A percentile compares a stretch with the other conserved stretches of the same genome.
phyloP scores from a whole-genome alignment of 2,888 invertebrate genomes.

The Chromoteleia sp. region DNA sequence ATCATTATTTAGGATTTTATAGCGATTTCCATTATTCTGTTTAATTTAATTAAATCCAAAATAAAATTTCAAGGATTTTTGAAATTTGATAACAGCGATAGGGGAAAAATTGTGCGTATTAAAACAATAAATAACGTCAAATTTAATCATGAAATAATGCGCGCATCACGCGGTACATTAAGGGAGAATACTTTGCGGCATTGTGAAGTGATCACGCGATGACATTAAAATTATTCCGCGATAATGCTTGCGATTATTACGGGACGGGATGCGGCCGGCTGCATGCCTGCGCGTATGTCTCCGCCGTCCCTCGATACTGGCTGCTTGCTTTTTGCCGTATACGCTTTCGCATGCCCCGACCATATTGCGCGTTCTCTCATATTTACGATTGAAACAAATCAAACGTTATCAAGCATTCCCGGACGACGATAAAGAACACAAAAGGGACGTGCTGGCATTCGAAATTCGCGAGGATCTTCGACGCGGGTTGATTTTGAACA shows the following conservation, averaged over 20 bases:
- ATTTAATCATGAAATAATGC: slow-evolving; percentile 56
- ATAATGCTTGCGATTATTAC: slow-evolving; percentile 70
- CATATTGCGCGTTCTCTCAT: slow-evolving; percentile 77
- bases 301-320: slow-evolving; percentile 41
- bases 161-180: slow-evolving; percentile 39
- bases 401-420: slow-evolving; percentile 85
- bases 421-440: slow-evolving; percentile 84
- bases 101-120: slow-evolving; percentile 1
- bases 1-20: no score
- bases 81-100: no score
- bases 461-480: slow-evolving; percentile 77
- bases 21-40: no score
- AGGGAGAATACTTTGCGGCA: slow-evolving; percentile 58
- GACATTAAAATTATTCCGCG: slow-evolving; percentile 69
- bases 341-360: slow-evolving; percentile 56
- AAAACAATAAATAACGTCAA: slow-evolving; percentile 43
- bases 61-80: no score
- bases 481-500: slow-evolving; percentile 72
- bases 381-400: slow-evolving; percentile 85
- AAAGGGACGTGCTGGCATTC: slow-evolving; percentile 82
- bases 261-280: slow-evolving; percentile 57
- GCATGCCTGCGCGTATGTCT: slow-evolving; percentile 68
- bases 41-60: no score
- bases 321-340: slow-evolving; percentile 54
- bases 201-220: slow-evolving; percentile 67